These are phyloP conservation scores for Aleiodes testaceus DNA, from an alignment of 2,888 invertebrate genomes.

Conservation along the genomic window DNA sequence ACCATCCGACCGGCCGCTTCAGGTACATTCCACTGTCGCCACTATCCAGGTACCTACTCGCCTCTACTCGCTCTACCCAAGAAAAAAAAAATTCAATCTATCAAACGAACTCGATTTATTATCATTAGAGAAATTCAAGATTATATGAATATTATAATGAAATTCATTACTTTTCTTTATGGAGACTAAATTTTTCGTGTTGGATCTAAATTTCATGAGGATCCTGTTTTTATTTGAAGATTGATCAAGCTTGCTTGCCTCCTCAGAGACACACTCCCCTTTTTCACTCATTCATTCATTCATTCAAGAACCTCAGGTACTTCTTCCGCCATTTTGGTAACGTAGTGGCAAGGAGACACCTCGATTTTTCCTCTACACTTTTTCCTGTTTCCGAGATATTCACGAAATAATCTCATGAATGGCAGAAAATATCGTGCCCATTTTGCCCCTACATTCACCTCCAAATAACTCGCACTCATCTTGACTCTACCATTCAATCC, in stretches of 20 bases:
- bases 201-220: not conserved
- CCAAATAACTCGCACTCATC: too few species aligned
- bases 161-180: not conserved
- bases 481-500: too few species aligned
- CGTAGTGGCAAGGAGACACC: too few species aligned
- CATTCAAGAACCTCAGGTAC: not conserved
- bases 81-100: constrained; percentile 47
- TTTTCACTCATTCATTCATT: too few species aligned
- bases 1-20: constrained; percentile 89
- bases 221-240: not conserved
- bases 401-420: too few species aligned
- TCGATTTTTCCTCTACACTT: constrained; percentile 18
- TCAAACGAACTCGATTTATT: constrained; percentile 5
- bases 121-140: not conserved
- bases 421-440: too few species aligned
- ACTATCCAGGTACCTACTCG: constrained; percentile 75
- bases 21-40: constrained; percentile 81
- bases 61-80: constrained; percentile 73
- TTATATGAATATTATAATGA: constrained; percentile 21
- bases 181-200: constrained; percentile 17
- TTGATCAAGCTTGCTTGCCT: constrained; percentile 10
- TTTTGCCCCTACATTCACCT: too few species aligned
- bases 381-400: too few species aligned
- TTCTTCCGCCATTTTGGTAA: constrained; percentile 37
- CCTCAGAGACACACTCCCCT: constrained; percentile 22